A percentile compares a stretch with the other conserved stretches of the same genome.
Conservation (phyloP, 2,888 invertebrate species). For the Allacma fusca region DNA sequence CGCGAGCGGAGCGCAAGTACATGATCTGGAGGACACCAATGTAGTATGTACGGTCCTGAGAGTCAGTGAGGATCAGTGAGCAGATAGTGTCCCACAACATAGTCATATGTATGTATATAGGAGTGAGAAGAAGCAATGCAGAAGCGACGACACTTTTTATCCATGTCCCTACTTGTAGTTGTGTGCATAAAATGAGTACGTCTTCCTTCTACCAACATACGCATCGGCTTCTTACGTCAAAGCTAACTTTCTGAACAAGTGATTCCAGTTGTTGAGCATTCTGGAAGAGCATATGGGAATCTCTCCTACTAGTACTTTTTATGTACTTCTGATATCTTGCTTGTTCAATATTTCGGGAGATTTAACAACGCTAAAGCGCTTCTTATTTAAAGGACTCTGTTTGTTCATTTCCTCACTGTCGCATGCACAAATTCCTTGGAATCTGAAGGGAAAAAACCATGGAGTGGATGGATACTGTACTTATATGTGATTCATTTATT, state of each 20-base stretch:
- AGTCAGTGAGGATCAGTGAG: not conserved
- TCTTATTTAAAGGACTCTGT: not conserved
- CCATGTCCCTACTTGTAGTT: not conserved
- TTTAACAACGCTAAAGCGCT: not conserved
- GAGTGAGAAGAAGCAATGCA: not conserved
- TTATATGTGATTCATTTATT: no score
- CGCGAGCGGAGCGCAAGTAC: not conserved
- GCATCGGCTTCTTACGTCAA: not conserved
- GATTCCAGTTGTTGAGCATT: not conserved
- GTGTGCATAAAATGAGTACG: not conserved
- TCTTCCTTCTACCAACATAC: not conserved
- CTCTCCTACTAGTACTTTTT: not conserved
- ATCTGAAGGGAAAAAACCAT: no score
- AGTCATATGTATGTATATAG: no score
- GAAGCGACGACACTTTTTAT: conserved; percentile 2
- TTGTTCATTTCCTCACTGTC: not conserved
- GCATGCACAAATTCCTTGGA: no score
- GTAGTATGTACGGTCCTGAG: not conserved
- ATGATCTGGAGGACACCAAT: not conserved
- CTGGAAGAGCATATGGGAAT: not conserved
- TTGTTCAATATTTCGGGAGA: conserved; percentile 5
- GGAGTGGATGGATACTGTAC: no score
- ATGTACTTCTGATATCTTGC: no score
- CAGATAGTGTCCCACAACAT: no score
- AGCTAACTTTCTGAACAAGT: not conserved